These are phyloP conservation scores for Cheilinus undulatus DNA, from an alignment of 2,113 vertebrate species.

Conservation along the genomic window DNA sequence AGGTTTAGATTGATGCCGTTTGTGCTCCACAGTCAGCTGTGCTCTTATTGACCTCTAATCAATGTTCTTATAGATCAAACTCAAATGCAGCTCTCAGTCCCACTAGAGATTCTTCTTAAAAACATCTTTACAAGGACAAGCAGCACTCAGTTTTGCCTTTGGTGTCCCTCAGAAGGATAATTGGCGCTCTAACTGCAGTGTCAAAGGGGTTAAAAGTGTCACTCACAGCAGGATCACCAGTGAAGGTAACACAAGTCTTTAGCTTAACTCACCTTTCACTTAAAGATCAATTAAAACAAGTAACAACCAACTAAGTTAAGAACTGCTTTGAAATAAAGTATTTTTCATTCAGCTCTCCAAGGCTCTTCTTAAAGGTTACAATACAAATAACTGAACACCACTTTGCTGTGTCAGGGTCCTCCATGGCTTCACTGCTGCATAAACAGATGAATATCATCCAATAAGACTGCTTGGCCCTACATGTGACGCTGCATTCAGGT, in stretches of 20 bases:
- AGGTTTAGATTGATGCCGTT: background rate
- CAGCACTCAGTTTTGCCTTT: slow-evolving; percentile 13
- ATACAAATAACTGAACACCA: slow-evolving; percentile 15
- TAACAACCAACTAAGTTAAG: no score
- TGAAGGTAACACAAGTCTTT: slow-evolving; percentile 26
- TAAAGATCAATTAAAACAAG: slow-evolving; percentile 33
- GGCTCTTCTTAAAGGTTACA: slow-evolving; percentile 18
- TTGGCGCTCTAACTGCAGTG: background rate
- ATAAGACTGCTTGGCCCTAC: slow-evolving; percentile 13
- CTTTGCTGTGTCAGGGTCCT: slow-evolving; percentile 32
- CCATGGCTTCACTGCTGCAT: background rate
- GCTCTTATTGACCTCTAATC: slow-evolving; percentile 11
- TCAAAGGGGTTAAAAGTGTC: slow-evolving; percentile 25
- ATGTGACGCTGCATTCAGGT: slow-evolving; percentile 11
- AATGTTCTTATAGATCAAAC: slow-evolving; percentile 19
- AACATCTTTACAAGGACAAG: slow-evolving; percentile 33
- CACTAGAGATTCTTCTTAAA: background rate
- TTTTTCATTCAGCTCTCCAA: background rate
- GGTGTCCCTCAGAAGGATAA: slow-evolving; percentile 29
- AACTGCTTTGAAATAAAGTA: background rate
- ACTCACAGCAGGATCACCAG: slow-evolving; percentile 9
- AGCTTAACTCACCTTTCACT: slow-evolving; percentile 15
- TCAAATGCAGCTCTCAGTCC: background rate
- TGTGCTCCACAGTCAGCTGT: background rate
- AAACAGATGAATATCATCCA: slow-evolving; percentile 9